Percentiles rank a stretch among this genome's conserved stretches.
phyloP scores from a whole-genome alignment of 2,888 invertebrate species.

The Encarsia formosa region DNA sequence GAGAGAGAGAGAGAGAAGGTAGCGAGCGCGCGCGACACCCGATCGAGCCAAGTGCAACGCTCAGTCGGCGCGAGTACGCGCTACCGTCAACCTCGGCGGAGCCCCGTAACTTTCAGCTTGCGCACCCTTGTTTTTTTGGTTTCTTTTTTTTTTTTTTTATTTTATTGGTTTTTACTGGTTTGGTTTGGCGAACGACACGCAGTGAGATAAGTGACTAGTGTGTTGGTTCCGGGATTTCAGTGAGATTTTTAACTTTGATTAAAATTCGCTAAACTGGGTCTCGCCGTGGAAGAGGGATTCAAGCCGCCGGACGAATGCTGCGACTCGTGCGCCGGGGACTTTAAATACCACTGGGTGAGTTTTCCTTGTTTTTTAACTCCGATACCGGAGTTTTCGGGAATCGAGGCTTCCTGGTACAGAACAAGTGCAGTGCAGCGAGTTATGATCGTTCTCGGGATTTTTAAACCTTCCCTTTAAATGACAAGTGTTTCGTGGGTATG shows the following conservation, averaged over 20 bases:
- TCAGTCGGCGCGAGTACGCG: slow-evolving; percentile 52
- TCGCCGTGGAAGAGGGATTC: slow-evolving; percentile 31
- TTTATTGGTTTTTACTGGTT: too few species aligned
- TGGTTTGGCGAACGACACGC: background rate
- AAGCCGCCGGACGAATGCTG: slow-evolving; percentile 33
- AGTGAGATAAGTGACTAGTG: slow-evolving; percentile 4
- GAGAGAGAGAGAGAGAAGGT: slow-evolving; percentile 4
- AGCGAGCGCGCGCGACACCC: too few species aligned
- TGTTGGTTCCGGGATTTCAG: too few species aligned
- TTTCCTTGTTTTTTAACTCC: slow-evolving; percentile 13
- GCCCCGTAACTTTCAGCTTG: slow-evolving; percentile 13
- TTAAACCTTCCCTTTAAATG: too few species aligned
- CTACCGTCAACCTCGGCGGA: slow-evolving; percentile 42
- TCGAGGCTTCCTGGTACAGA: too few species aligned
- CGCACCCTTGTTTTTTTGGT: background rate
- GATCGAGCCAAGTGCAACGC: slow-evolving; percentile 26
- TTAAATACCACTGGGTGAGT: slow-evolving; percentile 32
- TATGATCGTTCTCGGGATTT: too few species aligned
- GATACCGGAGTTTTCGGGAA: too few species aligned
- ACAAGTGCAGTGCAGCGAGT: too few species aligned
- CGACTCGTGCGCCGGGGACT: slow-evolving; percentile 20
- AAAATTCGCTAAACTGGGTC: slow-evolving; percentile 25
- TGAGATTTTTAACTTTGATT: too few species aligned
- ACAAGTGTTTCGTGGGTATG: too few species aligned
- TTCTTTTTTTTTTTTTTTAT: background rate